Percentiles rank a stretch among this genome's conserved stretches.
Conservation (phyloP, 2,113 vertebrate genomes). For the Australoheros scitulus region DNA sequence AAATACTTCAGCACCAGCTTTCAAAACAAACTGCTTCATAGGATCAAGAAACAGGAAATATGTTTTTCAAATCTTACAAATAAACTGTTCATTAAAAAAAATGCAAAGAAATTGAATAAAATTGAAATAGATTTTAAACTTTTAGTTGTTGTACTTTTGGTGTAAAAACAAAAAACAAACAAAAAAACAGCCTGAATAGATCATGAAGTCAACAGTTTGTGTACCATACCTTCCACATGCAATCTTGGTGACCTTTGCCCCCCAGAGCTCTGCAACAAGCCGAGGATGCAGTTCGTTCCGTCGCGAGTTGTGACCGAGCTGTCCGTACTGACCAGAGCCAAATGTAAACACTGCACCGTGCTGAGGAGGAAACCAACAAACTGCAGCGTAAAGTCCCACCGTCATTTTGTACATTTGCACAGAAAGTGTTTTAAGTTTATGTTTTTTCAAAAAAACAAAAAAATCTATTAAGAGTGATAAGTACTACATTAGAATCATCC, state of each 20-base stretch:
- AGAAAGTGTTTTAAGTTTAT: neutral
- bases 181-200: neutral
- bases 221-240: constrained; percentile 86
- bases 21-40: no score
- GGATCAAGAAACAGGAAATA: no score
- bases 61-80: no score
- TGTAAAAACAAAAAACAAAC: neutral
- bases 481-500: neutral
- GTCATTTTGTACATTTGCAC: neutral
- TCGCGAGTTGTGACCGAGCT: constrained; percentile 91
- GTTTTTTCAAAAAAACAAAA: neutral
- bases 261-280: constrained; percentile 87
- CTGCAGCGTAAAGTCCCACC: rapidly evolving
- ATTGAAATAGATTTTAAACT: neutral
- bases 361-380: constrained; percentile 50
- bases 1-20: neutral
- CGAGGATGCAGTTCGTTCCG: constrained; percentile 87
- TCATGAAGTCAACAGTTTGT: neutral
- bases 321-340: constrained; percentile 89
- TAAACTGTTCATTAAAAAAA: no score
- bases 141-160: neutral
- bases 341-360: constrained; percentile 92
- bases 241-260: constrained; percentile 84
- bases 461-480: neutral
- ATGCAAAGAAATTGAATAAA: no score